A percentile compares a stretch with the other conserved stretches of the same genome.
Conservation (phyloP, 2,888 invertebrate genomes). For the Amiota minor region DNA sequence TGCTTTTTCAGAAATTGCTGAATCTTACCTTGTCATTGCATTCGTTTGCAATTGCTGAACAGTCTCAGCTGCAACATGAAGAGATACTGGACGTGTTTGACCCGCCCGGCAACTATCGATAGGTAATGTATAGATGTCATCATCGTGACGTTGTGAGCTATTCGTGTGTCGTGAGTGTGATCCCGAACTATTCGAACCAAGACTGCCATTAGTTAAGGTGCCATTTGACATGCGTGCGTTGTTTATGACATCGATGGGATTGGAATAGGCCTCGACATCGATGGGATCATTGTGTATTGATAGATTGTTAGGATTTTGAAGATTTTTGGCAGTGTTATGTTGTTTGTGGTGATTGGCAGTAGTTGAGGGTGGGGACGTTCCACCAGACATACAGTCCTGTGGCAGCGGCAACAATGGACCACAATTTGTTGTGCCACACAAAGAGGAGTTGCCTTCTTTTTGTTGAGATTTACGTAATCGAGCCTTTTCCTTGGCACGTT, state of each 20-base stretch:
- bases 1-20: not conserved
- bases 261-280: conserved; percentile 74
- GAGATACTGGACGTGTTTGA: conserved; percentile 58
- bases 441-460: conserved; percentile 57
- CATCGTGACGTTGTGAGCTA: conserved; percentile 56
- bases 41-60: conserved; percentile 56
- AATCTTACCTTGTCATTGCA: conserved; percentile 66
- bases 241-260: conserved; percentile 75
- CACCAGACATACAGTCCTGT: conserved; percentile 63
- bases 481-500: conserved; percentile 81
- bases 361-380: conserved; percentile 37
- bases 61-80: conserved; percentile 60
- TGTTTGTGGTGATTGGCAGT: not conserved
- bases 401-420: conserved; percentile 70
- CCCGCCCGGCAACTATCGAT: conserved; percentile 68
- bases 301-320: not conserved
- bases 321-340: conserved; percentile 21
- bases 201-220: conserved; percentile 62
- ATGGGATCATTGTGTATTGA: conserved; percentile 51
- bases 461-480: conserved; percentile 77
- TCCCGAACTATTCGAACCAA: conserved; percentile 52
- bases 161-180: conserved; percentile 49
- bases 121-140: conserved; percentile 73
- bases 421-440: conserved; percentile 58
- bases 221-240: conserved; percentile 64